Evolutionary conservation across 2,797 vertebrate species (phyloP), one percentile per base, ranked within the genome.

Genomic region (Manis javanica): DNA sequence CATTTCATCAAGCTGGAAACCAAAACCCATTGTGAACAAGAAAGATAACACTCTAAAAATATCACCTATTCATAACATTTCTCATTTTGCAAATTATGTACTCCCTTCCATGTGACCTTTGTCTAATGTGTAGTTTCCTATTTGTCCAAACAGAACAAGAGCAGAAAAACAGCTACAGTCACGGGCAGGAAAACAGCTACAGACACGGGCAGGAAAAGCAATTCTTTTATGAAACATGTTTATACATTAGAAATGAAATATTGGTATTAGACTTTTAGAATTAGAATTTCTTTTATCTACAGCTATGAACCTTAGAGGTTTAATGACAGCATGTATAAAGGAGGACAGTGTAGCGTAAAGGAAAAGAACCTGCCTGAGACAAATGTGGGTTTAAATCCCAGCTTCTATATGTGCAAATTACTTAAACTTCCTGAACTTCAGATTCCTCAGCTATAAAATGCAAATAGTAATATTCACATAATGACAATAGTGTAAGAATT

Each of bases 11-110:
- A 84, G 59, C 87, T 97, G 66, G 77, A 96, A 98, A 96, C 84
- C 95, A 57, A 83, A 95, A 75, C n/a, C 82, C 91, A 64, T 72
- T 85, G 49, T 13, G 7, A 86, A 81, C 79, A 93, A 97, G 55
- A 97, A 96, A 96, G 77, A 95, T 42, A 95, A 97, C 2, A 78
- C 57, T 97, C 96, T 97, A 96, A 94, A 92, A 97, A 95, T 94
- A 97, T 11, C 42, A 95, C 86, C 90, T 88, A 96, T 72, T 96
- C 90, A 96, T 93, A 97, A 93, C 53, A 93, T 46, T 31, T 46
- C 93, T 96, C 86, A 64, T 96, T 86, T 88, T 77, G 78, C 72
- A 96, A 86, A 59, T 94, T 82, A 74, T 79, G 61, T 87, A 63
- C 82, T 98, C 71, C 92, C 59, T 97, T 94, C 89, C 86, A 90